Conservation (phyloP, 2,113 vertebrate genomes). For the cattle (Bos taurus) region ARS-UCD2.0 NC_037348.1:2369001-2369500, state of each 20-base stretch:
- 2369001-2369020: too few relatives aligned
- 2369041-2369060: too few relatives aligned
- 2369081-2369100: too few relatives aligned
- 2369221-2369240: not conserved
- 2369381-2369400: not conserved
- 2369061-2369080: too few relatives aligned
- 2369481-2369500: not conserved
- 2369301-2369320: not conserved
- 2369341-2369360: not conserved
- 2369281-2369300: not conserved
- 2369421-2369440: not conserved
- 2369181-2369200: too few relatives aligned
- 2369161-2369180: too few relatives aligned
- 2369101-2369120: too few relatives aligned
- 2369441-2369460: not conserved
- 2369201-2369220: not conserved
- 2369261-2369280: not conserved
- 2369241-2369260: not conserved
- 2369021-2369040: too few relatives aligned
- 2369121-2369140: too few relatives aligned
- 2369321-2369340: not conserved
- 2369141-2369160: too few relatives aligned
- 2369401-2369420: not conserved
- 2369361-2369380: not conserved
- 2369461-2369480: not conserved